These are phyloP conservation scores for Ectemnius lituratus DNA, from an alignment of 2,888 invertebrate species.

Conservation along the genomic window DNA sequence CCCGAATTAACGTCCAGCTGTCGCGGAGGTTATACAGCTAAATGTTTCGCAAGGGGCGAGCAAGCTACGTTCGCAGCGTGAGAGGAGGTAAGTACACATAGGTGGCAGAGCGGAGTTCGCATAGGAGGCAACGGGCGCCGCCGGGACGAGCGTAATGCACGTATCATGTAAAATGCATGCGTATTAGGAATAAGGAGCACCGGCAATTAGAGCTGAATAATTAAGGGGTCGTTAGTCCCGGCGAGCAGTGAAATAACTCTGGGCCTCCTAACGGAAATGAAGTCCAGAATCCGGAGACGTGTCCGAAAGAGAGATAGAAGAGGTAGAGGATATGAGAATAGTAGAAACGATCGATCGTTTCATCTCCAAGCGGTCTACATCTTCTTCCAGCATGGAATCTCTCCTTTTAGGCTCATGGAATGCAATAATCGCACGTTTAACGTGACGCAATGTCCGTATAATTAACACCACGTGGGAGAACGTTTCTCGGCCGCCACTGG, in stretches of 20 bases:
- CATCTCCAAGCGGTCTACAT: conserved; percentile 14
- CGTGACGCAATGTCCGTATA: conserved; percentile 42
- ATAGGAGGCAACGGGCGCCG: conserved; percentile 30
- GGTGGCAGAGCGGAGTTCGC: conserved; percentile 9
- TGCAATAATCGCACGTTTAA: conserved; percentile 55
- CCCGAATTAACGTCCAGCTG: no score
- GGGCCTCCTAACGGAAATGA: conserved; percentile 29
- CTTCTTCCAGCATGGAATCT: conserved; percentile 42
- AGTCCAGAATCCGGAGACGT: conserved; percentile 42
- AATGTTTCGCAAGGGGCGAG: no score
- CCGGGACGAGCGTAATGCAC: conserved; percentile 39
- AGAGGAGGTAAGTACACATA: background rate
- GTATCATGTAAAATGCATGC: conserved; percentile 44
- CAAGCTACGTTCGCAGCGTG: no score
- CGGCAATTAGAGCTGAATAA: conserved; percentile 60
- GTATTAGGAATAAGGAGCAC: conserved; percentile 55
- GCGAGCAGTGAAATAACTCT: conserved; percentile 32
- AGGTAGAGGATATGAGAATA: conserved; percentile 24
- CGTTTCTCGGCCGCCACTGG: background rate
- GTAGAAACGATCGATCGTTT: conserved; percentile 50
- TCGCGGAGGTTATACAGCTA: no score
- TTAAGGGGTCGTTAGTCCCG: conserved; percentile 60
- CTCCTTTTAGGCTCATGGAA: conserved; percentile 18
- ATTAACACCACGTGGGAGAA: conserved; percentile 37
- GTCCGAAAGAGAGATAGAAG: background rate